Conservation (phyloP, 2,797 vertebrate species). For the Urophycis tenuis region DNA sequence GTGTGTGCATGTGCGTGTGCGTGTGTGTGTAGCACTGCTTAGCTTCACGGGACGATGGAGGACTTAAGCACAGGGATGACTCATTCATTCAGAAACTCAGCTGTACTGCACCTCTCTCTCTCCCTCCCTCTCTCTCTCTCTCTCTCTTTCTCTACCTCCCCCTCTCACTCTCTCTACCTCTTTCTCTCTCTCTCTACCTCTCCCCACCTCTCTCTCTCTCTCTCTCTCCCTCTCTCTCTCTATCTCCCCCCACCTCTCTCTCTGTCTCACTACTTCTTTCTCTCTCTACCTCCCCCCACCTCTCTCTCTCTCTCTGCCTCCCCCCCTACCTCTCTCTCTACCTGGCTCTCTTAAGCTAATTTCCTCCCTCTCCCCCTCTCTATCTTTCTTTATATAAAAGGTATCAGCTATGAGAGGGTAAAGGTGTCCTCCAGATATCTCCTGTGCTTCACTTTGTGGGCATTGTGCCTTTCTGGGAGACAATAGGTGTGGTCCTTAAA, state of each 20-base stretch:
- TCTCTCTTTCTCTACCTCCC: not conserved
- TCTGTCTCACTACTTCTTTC: not conserved
- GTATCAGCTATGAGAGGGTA: too few relatives aligned
- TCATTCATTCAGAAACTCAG: constrained; percentile 1
- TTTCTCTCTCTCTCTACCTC: not conserved
- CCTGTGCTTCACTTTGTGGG: too few relatives aligned
- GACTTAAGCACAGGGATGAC: constrained; percentile 6
- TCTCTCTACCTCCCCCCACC: not conserved
- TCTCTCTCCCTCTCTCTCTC: not conserved
- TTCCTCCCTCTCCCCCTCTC: not conserved
- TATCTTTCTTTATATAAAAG: too few relatives aligned
- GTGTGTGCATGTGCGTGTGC: not conserved
- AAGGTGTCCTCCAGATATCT: too few relatives aligned
- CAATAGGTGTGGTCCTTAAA: not conserved
- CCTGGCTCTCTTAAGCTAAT: too few relatives aligned
- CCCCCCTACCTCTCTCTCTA: not conserved
- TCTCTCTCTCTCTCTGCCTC: too few relatives aligned
- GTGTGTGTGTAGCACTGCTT: not conserved
- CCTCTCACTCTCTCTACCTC: not conserved
- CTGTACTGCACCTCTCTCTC: constrained; percentile 12
- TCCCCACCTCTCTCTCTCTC: not conserved
- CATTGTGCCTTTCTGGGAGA: too few relatives aligned
- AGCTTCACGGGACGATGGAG: not conserved
- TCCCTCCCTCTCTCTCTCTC: constrained; percentile 1
- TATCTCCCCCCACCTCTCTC: constrained; percentile 2